A percentile compares a stretch with the other conserved stretches of the same genome.
Conservation (phyloP, 1,140 invertebrate species). For the Pentalonia nigronervosa region DNA sequence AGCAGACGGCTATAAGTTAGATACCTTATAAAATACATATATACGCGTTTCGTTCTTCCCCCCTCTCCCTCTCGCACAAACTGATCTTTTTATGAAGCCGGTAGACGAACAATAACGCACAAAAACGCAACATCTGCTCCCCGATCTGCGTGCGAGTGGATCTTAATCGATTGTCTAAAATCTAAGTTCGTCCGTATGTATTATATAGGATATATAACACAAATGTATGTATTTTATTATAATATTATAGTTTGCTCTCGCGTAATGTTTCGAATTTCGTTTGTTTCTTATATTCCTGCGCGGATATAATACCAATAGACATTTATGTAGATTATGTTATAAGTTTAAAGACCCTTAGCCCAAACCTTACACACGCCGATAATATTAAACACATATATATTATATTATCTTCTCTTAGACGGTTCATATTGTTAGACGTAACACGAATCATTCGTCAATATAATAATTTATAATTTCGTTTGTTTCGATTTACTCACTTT, state of each 20-base stretch:
- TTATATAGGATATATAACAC: background rate
- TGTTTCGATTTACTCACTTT: background rate
- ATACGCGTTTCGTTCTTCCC: background rate
- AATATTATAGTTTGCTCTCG: background rate
- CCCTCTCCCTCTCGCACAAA: background rate
- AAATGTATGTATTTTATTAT: too few species aligned
- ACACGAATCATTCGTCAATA: background rate
- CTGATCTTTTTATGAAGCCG: background rate
- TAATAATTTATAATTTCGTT: background rate
- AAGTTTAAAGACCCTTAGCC: constrained; percentile 32
- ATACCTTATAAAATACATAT: background rate
- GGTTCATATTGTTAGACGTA: background rate
- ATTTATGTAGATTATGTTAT: background rate
- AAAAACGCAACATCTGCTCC: background rate
- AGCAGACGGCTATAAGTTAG: background rate
- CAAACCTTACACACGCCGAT: background rate
- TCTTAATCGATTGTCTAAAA: constrained; percentile 26
- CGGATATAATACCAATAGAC: background rate
- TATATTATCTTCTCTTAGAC: background rate
- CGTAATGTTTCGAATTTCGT: background rate
- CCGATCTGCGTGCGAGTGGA: background rate
- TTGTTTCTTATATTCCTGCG: background rate
- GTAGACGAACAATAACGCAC: constrained; percentile 32
- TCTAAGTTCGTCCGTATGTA: background rate
- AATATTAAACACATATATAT: background rate